These are phyloP conservation scores for Cyphomyrus plagiostoma DNA, from an alignment of 2,113 vertebrate species.

Conservation along the genomic window DNA sequence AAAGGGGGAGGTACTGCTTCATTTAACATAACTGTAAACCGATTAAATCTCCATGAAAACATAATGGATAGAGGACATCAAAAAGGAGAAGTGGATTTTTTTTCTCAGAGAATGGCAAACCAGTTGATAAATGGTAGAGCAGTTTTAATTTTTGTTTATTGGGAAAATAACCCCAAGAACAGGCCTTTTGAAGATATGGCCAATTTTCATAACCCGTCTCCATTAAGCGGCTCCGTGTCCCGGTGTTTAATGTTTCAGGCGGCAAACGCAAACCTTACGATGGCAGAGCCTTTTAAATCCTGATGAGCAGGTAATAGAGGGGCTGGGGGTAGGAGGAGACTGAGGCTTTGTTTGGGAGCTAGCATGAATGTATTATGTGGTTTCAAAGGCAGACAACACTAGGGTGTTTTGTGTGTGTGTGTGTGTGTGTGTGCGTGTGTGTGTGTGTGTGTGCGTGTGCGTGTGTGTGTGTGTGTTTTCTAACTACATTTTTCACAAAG, in stretches of 20 bases:
- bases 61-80: background rate
- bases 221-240: conserved; percentile 16
- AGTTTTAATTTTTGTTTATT: background rate
- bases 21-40: background rate
- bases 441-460: background rate
- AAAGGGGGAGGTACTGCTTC: background rate
- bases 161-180: background rate
- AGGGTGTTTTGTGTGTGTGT: background rate
- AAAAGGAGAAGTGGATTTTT: background rate
- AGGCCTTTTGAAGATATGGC: conserved; percentile 7
- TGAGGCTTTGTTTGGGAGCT: background rate
- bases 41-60: background rate
- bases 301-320: conserved; percentile 29
- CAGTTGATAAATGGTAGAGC: background rate
- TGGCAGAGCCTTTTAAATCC: conserved; percentile 12
- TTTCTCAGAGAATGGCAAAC: background rate
- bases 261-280: conserved; percentile 21
- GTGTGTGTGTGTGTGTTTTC: background rate
- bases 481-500: background rate
- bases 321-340: conserved; percentile 15
- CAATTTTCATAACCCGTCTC: conserved; percentile 27
- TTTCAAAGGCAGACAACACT: background rate
- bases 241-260: conserved; percentile 32
- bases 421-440: background rate
- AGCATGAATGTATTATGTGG: background rate